Conservation (phyloP, 2,113 vertebrate genomes). For the Picathartes gymnocephalus region DNA sequence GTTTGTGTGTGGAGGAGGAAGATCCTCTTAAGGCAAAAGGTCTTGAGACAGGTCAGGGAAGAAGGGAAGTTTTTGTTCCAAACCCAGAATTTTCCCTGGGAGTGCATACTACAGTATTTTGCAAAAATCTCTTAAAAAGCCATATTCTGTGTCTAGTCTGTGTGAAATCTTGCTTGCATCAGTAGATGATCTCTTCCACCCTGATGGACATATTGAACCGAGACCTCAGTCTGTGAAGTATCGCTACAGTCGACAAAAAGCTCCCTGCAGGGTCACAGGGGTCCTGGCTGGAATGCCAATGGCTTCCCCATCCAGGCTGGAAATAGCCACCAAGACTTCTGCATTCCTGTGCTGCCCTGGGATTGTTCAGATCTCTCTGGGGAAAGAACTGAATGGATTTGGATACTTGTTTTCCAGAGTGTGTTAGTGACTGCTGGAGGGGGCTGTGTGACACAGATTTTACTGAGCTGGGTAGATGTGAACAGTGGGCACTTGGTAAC, state of each 20-base stretch:
- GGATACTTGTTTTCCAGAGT: background rate
- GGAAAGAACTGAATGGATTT: background rate
- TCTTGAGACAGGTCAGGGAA: background rate
- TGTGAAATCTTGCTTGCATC: background rate
- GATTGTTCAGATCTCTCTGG: background rate
- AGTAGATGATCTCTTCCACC: background rate
- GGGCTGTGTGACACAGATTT: fast-evolving
- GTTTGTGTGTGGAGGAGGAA: background rate
- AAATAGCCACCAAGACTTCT: background rate
- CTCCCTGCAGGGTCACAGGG: background rate
- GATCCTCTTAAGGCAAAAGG: background rate
- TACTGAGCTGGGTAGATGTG: background rate
- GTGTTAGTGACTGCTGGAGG: fast-evolving
- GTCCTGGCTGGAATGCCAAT: background rate
- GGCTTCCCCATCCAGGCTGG: background rate
- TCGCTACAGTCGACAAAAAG: fast-evolving
- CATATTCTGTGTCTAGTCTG: background rate
- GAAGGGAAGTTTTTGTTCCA: background rate
- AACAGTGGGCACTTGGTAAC: background rate
- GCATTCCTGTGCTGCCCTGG: fast-evolving
- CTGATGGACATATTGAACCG: background rate
- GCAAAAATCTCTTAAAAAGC: background rate
- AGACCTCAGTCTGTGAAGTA: background rate
- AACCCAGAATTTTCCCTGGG: background rate
- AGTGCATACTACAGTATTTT: background rate